phyloP scores from a whole-genome alignment of 1,140 invertebrate species.

The Eupristina koningsbergeri region DNA sequence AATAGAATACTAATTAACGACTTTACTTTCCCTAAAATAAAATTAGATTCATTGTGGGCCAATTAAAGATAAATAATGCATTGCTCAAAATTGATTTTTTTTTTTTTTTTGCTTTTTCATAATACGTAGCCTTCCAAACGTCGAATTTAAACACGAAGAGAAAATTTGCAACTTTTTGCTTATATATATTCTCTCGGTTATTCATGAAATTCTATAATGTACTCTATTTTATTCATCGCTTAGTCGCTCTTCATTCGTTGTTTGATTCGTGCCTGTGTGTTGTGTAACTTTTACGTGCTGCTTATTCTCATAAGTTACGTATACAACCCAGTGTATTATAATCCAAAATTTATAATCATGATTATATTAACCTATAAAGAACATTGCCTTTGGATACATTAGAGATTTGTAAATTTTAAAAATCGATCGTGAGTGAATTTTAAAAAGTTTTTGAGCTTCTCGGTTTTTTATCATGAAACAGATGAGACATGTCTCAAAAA shows the following conservation, averaged over 20 bases:
- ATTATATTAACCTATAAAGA: background rate
- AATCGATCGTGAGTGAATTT: background rate
- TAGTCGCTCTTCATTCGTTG: conserved; percentile 61
- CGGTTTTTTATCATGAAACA: conserved; percentile 54
- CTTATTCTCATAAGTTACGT: background rate
- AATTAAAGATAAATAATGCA: too few species aligned
- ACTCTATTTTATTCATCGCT: conserved; percentile 43
- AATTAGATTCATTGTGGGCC: too few species aligned
- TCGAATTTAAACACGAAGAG: too few species aligned
- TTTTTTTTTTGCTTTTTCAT: too few species aligned
- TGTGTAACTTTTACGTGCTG: background rate
- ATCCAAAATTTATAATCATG: background rate
- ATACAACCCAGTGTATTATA: background rate
- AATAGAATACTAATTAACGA: too few species aligned
- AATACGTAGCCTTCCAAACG: too few species aligned
- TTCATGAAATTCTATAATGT: background rate
- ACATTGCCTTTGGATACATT: background rate
- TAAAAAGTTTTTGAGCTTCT: background rate
- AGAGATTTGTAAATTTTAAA: background rate
- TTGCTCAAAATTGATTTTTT: too few species aligned
- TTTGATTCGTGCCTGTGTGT: background rate
- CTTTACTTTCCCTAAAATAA: too few species aligned
- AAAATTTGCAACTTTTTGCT: too few species aligned
- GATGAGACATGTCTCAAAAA: conserved; percentile 52
- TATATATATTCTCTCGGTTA: too few species aligned